These are phyloP conservation scores for Idaea straminata DNA, from an alignment of 2,888 invertebrate species.

Conservation along the genomic window DNA sequence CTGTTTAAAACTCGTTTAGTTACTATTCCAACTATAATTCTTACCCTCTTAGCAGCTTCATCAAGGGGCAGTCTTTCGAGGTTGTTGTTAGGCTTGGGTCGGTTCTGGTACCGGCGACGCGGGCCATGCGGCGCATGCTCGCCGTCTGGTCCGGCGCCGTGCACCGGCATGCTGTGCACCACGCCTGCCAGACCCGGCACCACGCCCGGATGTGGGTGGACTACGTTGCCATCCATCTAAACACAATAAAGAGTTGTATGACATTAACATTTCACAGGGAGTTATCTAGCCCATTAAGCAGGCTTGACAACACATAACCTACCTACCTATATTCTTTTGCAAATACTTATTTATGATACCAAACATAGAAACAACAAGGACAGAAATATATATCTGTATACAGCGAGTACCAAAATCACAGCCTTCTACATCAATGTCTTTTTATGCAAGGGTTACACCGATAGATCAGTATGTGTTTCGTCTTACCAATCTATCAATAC, in stretches of 20 bases:
- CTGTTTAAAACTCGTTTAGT: neutral
- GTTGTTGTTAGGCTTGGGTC: constrained; percentile 66
- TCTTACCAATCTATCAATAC: too few species aligned
- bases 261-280: too few species aligned
- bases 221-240: constrained; percentile 70
- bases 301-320: too few species aligned
- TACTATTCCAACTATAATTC: neutral
- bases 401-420: too few species aligned
- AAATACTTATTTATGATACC: too few species aligned
- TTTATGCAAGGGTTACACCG: too few species aligned
- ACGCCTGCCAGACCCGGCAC: constrained; percentile 61
- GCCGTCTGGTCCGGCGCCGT: constrained; percentile 67
- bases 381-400: too few species aligned
- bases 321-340: too few species aligned
- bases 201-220: constrained; percentile 58
- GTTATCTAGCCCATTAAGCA: too few species aligned
- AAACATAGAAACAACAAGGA: too few species aligned
- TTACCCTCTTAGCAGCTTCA: constrained; percentile 84
- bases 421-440: too few species aligned
- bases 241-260: neutral
- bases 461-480: too few species aligned
- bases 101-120: constrained; percentile 67
- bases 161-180: constrained; percentile 67
- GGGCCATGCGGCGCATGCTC: constrained; percentile 66
- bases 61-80: constrained; percentile 82